Base-by-base conservation (phyloP, 1,140 invertebrate species). In the Achatina immaculata region DNA sequence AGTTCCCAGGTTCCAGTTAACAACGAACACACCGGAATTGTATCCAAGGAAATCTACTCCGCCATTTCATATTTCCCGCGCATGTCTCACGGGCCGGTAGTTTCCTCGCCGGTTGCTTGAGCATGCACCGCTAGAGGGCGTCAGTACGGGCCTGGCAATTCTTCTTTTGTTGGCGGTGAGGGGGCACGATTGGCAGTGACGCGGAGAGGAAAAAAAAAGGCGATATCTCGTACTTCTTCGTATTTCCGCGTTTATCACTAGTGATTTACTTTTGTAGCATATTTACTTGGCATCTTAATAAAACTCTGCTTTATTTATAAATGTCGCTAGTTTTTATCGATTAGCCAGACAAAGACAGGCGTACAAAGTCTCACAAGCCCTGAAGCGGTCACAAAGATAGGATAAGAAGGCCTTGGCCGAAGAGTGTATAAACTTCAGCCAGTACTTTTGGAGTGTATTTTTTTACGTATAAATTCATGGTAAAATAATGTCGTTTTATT, bases 1-100 rank as follows among this genome's bases (percentile, higher is more conserved):
- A n/a, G n/a, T n/a, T n/a, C n/a, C n/a, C n/a, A n/a, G n/a, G n/a
- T n/a, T n/a, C n/a, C n/a, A n/a, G n/a, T n/a, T n/a, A n/a, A n/a
- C n/a, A n/a, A 40, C 7, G 68, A 71, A 40, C 38, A 40, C 38
- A 21, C 19, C 24, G 7, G 24, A 40, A 34, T 31, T 71, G 38
- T 45, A 1, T 42, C 24, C 38, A 28, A 4, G 1, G 24, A 71
- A 71, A 40, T 4, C 42, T 42, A 40, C 19, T n/a, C 38, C 68
- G 68, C 68, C 21, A 71, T 24, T 71, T 71, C 68, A 71, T 71
- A 71, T 71, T 71, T 71, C 68, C 36, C 68, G 68, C 68, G 68
- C 68, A 21, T 71, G 68, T 38, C 40, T 42, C 38, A 28, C 68
- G 24, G 21, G 68, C 68, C 42, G 24, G 68, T 38, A 71, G 68